Percentiles rank a stretch among this genome's conserved stretches.
Conservation (phyloP, 2,888 invertebrate genomes). For the Baronia brevicornis region DNA sequence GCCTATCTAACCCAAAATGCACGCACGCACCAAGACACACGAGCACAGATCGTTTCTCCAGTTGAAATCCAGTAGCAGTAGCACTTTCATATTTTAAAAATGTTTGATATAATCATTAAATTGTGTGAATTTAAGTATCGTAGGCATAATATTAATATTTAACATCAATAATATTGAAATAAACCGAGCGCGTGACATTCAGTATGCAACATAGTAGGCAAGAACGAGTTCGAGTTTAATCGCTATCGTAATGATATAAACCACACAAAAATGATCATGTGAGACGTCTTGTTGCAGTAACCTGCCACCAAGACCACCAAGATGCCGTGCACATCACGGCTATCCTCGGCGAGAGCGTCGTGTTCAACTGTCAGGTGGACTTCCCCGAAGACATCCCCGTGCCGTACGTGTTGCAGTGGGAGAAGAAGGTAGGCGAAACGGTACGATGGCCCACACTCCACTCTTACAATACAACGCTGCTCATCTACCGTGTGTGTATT, state of each 20-base stretch:
- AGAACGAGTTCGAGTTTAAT: neutral
- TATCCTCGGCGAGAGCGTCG: constrained; percentile 96
- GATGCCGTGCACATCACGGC: constrained; percentile 98
- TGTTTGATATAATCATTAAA: too few relatives aligned
- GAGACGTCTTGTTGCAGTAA: constrained; percentile 58
- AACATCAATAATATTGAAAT: too few relatives aligned
- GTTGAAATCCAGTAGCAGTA: too few relatives aligned
- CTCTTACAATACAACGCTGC: constrained; percentile 75
- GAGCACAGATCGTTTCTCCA: too few relatives aligned
- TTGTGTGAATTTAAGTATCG: too few relatives aligned
- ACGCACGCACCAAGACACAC: too few relatives aligned
- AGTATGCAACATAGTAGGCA: too few relatives aligned
- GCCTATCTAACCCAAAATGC: too few relatives aligned
- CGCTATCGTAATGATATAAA: neutral
- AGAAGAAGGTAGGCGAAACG: constrained; percentile 98
- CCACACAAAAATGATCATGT: neutral
- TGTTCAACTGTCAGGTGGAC: constrained; percentile 98
- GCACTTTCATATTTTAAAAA: too few relatives aligned
- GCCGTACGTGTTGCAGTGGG: constrained; percentile 99
- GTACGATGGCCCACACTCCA: constrained; percentile 84
- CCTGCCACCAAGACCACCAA: constrained; percentile 89
- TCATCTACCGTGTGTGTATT: constrained; percentile 73
- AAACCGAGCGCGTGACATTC: too few relatives aligned
- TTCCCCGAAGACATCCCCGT: constrained; percentile 96
- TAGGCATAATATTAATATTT: too few relatives aligned